These are phyloP conservation scores for Sardina pilchardus DNA, from an alignment of 2,113 vertebrate species.

Conservation along the genomic window DNA sequence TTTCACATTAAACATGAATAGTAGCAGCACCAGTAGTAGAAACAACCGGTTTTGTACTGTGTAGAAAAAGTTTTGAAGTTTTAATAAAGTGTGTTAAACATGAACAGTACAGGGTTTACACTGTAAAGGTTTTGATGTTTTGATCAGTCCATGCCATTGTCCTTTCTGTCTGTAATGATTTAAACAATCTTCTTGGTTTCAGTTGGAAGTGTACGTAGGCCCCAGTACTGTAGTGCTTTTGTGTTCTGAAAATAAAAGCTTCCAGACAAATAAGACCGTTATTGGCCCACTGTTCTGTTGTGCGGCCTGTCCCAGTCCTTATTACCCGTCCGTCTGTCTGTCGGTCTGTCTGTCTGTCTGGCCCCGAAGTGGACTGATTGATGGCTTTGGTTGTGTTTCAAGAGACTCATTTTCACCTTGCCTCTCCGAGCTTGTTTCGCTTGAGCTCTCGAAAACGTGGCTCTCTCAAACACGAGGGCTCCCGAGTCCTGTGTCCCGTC, in stretches of 20 bases:
- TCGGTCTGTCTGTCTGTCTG: neutral
- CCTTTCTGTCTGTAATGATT: neutral
- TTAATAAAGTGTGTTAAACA: neutral
- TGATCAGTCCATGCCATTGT: neutral
- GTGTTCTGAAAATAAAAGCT: neutral
- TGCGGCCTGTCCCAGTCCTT: neutral
- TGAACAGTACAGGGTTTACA: too few relatives aligned
- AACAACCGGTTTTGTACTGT: too few relatives aligned
- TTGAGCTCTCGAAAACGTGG: neutral
- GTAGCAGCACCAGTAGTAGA: too few relatives aligned
- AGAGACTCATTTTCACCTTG: neutral
- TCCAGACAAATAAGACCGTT: neutral
- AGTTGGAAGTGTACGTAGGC: neutral
- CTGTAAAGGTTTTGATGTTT: too few relatives aligned
- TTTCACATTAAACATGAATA: neutral
- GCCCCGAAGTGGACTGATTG: neutral
- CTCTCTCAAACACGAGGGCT: conserved; percentile 10
- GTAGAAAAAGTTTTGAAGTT: neutral
- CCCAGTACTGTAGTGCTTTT: neutral
- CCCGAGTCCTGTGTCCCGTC: conserved; percentile 17
- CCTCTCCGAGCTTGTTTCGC: neutral
- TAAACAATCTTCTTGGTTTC: neutral
- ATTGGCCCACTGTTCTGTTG: neutral
- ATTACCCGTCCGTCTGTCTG: too few relatives aligned
- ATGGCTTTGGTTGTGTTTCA: neutral